Base-by-base conservation (phyloP, 2,797 vertebrate species). In the Meriones psammophilus region DNA sequence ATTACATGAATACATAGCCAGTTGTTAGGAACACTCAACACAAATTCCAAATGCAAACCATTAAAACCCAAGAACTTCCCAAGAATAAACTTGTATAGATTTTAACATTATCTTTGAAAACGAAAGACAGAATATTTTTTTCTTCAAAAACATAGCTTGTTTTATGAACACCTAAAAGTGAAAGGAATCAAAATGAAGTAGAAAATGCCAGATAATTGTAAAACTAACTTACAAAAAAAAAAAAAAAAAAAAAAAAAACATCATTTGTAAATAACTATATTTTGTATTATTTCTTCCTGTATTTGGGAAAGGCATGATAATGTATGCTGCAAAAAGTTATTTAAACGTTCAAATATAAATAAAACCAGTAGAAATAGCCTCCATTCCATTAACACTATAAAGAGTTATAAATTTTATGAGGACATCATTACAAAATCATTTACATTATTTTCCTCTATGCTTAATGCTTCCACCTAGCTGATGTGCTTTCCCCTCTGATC, bases 151-250 rank as follows among this genome's bases (percentile, higher is more conserved):
- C 69, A n/a, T 81, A 39, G 1, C 85, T 87, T 95, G 58, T 89
- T 94, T 73, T 83, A 56, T 64, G 69, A 91, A 79, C 5, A 46
- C 60, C 64, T 60, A 54, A 71, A 54, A 71, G 24, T 89, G 62
- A 95, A 92, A 94, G 60, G 94, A 74, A 91, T 39, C 14, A 74
- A 84, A 92, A 36, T 69, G 22, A 94, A 93, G 50, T 89, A 92
- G 86, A 93, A 96, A 89, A 94, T 56, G 20, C 50, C 18, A 77
- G 36, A 4, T 92, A 91, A 85, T 66, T 85, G 14, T 96, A 77
- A 94, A 92, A 93, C 78, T 88, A 94, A 92, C 58, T 90, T 86
- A 24, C 18, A 74, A 88, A n/a, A n/a, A n/a, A n/a, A n/a, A n/a
- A n/a, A n/a, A n/a, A n/a, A n/a, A n/a, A n/a, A n/a, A n/a, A n/a